Conservation (phyloP, 2,113 vertebrate species). For the Aldabrachelys gigantea region DNA sequence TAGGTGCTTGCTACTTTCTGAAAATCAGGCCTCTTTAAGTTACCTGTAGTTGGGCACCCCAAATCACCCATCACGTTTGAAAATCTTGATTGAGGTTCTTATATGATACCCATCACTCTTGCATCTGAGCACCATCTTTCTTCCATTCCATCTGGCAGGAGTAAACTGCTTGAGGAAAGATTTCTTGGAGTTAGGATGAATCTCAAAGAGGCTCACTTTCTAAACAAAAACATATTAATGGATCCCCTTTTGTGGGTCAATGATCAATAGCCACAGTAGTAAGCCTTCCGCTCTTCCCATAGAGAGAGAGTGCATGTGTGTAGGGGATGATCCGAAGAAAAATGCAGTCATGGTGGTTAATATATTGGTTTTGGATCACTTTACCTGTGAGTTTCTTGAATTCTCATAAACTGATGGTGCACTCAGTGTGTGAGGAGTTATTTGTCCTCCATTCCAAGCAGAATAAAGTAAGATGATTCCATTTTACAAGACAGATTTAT, state of each 20-base stretch:
- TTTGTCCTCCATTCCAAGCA: neutral
- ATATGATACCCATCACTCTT: no score
- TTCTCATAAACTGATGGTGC: neutral
- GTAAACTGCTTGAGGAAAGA: neutral
- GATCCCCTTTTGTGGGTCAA: neutral
- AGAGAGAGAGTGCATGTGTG: neutral
- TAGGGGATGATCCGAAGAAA: neutral
- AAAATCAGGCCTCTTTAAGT: neutral
- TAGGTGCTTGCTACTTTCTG: no score
- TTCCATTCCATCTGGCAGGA: no score
- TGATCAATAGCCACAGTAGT: neutral
- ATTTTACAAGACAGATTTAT: neutral
- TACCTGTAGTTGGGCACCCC: no score
- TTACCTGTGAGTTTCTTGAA: neutral
- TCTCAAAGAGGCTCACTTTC: neutral
- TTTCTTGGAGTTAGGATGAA: neutral
- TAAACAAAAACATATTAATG: neutral
- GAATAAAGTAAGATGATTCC: neutral
- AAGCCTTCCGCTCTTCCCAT: neutral
- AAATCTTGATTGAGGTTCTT: no score
- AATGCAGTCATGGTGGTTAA: neutral
- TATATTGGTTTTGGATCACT: neutral
- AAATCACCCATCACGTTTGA: no score
- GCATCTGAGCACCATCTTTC: no score
- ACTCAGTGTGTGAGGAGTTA: neutral